Evolutionary conservation across 2,113 vertebrate genomes (phyloP).

Genomic region (Sinocyclocheilus anophthalmus): DNA sequence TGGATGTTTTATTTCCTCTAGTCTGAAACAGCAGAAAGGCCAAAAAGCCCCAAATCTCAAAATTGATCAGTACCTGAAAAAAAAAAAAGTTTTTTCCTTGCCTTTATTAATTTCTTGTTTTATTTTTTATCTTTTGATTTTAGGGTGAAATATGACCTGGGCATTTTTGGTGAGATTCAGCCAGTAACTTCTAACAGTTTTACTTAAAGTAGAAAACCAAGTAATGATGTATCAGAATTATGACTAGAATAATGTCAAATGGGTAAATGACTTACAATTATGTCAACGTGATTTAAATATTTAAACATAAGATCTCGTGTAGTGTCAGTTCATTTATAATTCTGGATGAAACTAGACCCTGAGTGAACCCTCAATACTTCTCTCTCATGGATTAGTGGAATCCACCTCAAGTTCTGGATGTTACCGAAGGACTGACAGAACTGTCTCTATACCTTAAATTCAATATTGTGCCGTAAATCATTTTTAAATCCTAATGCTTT

Average conservation of each 20-base stretch:
- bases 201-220: neutral
- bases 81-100: no score
- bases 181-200: neutral
- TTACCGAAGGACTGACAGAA: slow-evolving; percentile 21
- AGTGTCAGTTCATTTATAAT: neutral
- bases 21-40: neutral
- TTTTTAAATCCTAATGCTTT: neutral
- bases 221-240: neutral
- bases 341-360: neutral
- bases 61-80: neutral
- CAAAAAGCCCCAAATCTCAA: neutral
- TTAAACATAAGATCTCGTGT: neutral
- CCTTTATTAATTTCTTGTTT: neutral
- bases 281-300: neutral
- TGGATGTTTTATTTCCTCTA: neutral
- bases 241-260: neutral
- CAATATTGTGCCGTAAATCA: neutral
- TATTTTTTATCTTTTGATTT: neutral
- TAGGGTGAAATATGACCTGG: neutral
- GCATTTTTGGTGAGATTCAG: neutral
- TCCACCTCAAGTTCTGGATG: slow-evolving; percentile 38
- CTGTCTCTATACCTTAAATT: slow-evolving; percentile 18
- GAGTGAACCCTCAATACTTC: slow-evolving; percentile 36
- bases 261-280: neutral
- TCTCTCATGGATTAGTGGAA: slow-evolving; percentile 39